Base-by-base conservation (phyloP, 2,888 invertebrate species). In the Desoria tigrina region DNA sequence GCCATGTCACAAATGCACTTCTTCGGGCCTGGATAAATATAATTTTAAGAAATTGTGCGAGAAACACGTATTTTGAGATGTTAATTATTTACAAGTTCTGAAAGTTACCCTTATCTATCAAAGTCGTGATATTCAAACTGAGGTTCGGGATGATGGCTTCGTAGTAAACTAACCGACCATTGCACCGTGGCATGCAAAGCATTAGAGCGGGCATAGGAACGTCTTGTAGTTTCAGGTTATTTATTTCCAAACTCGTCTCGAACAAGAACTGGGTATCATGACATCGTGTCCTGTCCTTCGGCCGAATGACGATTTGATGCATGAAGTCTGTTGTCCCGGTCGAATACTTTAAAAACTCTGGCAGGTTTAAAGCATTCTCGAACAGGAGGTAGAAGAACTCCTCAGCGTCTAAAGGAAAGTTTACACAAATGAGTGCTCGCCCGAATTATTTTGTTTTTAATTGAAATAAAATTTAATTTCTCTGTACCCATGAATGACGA, bases 311-410 rank as follows among this genome's bases (percentile, higher is more conserved):
- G 7, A 73, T 67, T 60, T 73, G 73, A 37, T 73, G 71, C 63
- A 73, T 65, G 39, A 64, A 73, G 39, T 73, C 73, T 42, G 63
- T 61, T 0, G 67, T 65, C 24, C 65, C 69, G 51, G 62, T 65
- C 0, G 70, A 63, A 61, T 69, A 71, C 11, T 65, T 45, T 0
- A 69, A 61, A 39, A 73, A 73, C 28, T 67, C 61, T 56, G 66
- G 64, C 1, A 69, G 49, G 39, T 69, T 69, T 18, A 73, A 32
- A 18, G 67, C 68, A 7, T 63, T 58, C 27, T 73, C 73, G 37
- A 73, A 67, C n/a, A 73, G 55, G 4, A 71, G 39, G 51, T 69
- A 69, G 23, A 73, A 24, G 49, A 73, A 69, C 45, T 73, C 73
- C 32, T 73, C 67, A 39, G 67, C 65, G 45, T 73, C 72, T 72